A percentile compares a stretch with the other conserved stretches of the same genome.
Conservation (phyloP, 2,888 invertebrate genomes). For the Drosophila quinaria region DNA sequence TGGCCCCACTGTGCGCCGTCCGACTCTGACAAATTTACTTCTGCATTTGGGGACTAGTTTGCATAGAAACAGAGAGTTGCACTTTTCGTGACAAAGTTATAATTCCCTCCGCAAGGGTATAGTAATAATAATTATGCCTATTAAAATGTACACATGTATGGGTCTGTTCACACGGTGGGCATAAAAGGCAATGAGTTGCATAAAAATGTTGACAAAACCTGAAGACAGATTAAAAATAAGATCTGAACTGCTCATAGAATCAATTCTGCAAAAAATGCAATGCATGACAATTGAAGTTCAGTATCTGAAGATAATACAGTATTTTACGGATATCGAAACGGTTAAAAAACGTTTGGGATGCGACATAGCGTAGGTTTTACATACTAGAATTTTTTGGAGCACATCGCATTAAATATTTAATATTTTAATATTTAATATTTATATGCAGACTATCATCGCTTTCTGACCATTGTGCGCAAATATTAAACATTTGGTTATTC, state of each 20-base stretch:
- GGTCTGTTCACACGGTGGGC: neutral
- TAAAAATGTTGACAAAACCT: neutral
- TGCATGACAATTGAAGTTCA: neutral
- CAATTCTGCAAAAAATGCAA: too few relatives aligned
- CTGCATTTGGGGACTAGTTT: too few relatives aligned
- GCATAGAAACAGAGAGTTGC: neutral
- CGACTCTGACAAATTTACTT: too few relatives aligned
- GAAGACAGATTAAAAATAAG: neutral
- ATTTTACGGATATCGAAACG: neutral
- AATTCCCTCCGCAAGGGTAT: neutral
- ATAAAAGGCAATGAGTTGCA: neutral
- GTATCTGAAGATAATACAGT: neutral
- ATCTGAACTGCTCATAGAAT: neutral
- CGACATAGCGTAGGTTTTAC: too few relatives aligned
- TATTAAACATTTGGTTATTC: constrained; percentile 62
- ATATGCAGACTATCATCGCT: neutral
- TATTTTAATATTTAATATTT: too few relatives aligned
- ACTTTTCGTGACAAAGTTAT: neutral
- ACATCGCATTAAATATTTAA: too few relatives aligned
- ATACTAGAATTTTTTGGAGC: too few relatives aligned
- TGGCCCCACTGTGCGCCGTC: too few relatives aligned
- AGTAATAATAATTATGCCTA: constrained; percentile 36
- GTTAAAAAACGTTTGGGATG: too few relatives aligned
- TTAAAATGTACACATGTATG: constrained; percentile 29
- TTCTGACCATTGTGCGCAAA: constrained; percentile 11